These are phyloP conservation scores for Mirza zaza DNA, from an alignment of 2,113 vertebrate species.

Conservation along the genomic window DNA sequence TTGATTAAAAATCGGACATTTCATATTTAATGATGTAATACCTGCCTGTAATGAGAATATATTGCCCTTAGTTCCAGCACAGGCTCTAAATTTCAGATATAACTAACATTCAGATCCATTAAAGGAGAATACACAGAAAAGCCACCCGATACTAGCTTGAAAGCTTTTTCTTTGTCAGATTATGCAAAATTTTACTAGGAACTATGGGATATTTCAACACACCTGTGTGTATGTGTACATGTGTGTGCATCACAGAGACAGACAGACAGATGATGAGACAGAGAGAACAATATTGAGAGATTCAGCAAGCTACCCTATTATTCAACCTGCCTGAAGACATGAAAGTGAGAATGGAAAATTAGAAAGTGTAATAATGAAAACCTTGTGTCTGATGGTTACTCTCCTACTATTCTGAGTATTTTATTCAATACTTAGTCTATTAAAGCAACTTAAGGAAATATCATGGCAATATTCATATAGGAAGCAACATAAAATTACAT, in stretches of 20 bases:
- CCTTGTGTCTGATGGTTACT: neutral
- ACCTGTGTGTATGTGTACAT: neutral
- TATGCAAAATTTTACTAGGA: neutral
- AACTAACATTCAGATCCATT: neutral
- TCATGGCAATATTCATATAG: neutral
- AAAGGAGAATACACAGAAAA: constrained; percentile 31
- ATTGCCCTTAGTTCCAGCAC: neutral
- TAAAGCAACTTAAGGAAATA: constrained; percentile 53
- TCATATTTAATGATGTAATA: too few relatives aligned
- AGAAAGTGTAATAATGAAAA: neutral
- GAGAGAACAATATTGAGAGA: neutral
- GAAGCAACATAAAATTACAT: constrained; percentile 37
- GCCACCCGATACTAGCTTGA: neutral
- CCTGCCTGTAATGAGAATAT: neutral
- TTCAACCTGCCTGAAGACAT: neutral
- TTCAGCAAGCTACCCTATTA: neutral
- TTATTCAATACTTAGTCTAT: neutral
- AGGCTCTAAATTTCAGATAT: neutral
- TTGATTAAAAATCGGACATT: too few relatives aligned
- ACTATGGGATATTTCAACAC: constrained; percentile 20
- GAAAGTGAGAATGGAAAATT: neutral
- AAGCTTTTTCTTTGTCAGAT: constrained; percentile 24
- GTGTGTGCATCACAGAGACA: neutral
- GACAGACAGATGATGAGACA: too few relatives aligned
- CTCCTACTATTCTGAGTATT: neutral